A percentile compares a stretch with the other conserved stretches of the same genome.
Evolutionary conservation across 1,140 invertebrate genomes (phyloP).

Genomic region (Macrobrachium nipponense): DNA sequence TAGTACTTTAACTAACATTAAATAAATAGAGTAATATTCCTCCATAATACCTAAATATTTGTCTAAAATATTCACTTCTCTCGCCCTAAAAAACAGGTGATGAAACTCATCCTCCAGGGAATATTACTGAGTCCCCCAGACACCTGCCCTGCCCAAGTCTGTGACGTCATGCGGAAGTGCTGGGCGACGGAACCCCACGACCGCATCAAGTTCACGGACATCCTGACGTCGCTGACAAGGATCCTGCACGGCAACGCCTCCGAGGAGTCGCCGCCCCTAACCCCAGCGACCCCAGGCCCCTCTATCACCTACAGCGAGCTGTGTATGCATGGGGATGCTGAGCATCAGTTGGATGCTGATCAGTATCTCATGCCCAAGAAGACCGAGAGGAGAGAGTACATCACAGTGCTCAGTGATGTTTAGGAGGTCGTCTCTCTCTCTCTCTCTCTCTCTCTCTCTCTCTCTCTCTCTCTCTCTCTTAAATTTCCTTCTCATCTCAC

Average conservation of each 20-base stretch:
- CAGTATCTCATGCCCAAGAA: slow-evolving; percentile 45
- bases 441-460: slow-evolving; percentile 35
- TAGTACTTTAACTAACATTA: no score
- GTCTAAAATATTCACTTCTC: background rate
- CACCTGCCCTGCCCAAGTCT: slow-evolving; percentile 82
- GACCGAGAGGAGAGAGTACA: slow-evolving; percentile 32
- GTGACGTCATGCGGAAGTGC: slow-evolving; percentile 85
- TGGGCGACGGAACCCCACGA: slow-evolving; percentile 88
- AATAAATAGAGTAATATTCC: no score
- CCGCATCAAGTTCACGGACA: slow-evolving; percentile 79
- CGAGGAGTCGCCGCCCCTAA: background rate
- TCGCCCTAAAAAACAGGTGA: slow-evolving; percentile 73
- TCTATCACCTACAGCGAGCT: slow-evolving; percentile 55
- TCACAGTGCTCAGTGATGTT: slow-evolving; percentile 38
- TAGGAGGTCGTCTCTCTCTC: slow-evolving; percentile 23
- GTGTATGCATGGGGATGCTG: slow-evolving; percentile 42
- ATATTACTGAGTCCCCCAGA: slow-evolving; percentile 86
- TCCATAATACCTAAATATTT: no score
- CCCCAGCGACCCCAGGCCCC: background rate
- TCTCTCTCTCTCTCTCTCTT: slow-evolving; percentile 22
- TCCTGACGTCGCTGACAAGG: slow-evolving; percentile 66
- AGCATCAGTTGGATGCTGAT: slow-evolving; percentile 30
- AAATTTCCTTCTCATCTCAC: background rate
- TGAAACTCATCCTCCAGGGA: slow-evolving; percentile 85
- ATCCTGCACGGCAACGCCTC: background rate